Conservation (phyloP, 2,797 vertebrate genomes). For the Sebastes minor region DNA sequence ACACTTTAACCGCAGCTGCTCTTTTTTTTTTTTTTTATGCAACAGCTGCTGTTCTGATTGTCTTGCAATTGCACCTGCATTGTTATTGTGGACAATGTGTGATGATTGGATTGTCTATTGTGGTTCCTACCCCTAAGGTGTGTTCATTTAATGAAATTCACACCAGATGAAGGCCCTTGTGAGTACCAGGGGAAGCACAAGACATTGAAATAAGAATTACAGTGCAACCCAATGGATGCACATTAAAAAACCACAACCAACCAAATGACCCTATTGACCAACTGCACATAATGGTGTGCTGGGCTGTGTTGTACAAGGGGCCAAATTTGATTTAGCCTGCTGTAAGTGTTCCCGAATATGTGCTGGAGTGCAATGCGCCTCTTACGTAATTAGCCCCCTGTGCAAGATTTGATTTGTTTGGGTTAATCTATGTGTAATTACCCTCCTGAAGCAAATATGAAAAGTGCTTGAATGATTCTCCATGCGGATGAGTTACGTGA, state of each 20-base stretch:
- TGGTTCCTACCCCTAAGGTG: neutral
- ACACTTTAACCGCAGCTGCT: neutral
- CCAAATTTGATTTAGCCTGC: constrained; percentile 12
- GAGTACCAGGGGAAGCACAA: neutral
- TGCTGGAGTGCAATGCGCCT: constrained; percentile 27
- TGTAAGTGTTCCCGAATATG: constrained; percentile 3
- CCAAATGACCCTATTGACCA: neutral
- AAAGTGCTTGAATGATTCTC: neutral
- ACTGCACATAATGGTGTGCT: neutral
- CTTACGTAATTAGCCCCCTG: constrained; percentile 46
- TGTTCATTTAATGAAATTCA: constrained; percentile 5
- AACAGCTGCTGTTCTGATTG: constrained; percentile 6
- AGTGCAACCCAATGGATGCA: neutral
- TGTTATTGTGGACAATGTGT: neutral
- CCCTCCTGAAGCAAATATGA: constrained; percentile 31
- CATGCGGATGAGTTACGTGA: neutral
- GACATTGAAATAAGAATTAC: neutral
- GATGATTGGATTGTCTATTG: neutral
- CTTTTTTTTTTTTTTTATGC: neutral
- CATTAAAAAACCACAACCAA: constrained; percentile 8
- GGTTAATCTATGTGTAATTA: constrained; percentile 53
- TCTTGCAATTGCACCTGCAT: neutral
- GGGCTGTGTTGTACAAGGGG: neutral
- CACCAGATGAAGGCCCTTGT: neutral
- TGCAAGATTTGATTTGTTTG: constrained; percentile 64